Base-by-base conservation (phyloP, 2,113 vertebrate genomes). In the Pseudolaguvia tuberculata region DNA sequence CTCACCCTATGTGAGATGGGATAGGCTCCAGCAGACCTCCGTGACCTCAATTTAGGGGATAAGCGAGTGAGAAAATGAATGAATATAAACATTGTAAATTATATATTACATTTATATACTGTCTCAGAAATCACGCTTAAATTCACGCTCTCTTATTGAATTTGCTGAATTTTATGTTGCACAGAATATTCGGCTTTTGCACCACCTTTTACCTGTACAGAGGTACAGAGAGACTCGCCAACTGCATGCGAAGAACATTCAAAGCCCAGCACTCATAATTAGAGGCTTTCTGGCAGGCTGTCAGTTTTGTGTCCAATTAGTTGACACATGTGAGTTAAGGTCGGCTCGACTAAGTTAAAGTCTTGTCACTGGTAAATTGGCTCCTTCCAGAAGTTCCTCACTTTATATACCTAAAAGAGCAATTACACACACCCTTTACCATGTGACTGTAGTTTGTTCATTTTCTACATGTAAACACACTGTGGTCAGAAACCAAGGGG, bases 261-360 rank as follows among this genome's bases (percentile, higher is more conserved):
- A 39, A 48, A 21, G 8, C 52, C 12, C 20, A 69, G 13, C 53
- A 58, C 56, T 72, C 45, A 20, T 82, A 80, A 82, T 78, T 82
- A 75, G 81, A 65, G 48, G 53, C 29, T 42, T 56, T 55, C 57
- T 68, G 75, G 72, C 81, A 72, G 51, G 27, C 75, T 82, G 78
- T 82, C 81, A 75, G 42, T 25, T 50, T 63, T 29, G 50, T 72
- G 52, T 67, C 62, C 75, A 82, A 80, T 80, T 80, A 82, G 78
- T 72, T 48, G 65, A 78, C 55, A 72, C 45, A 21, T 76, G 17
- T 53, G 73, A 72, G 56, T 51, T 25, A 21, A 63, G 56, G 70
- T 61, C 55, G 21, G 58, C 29, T 47, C 66, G 52, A 57, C n/a
- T 20, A 75, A 57, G n/a, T 48, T 63, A 66, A 58, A 29, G 42